Base-by-base conservation (phyloP, 30 jellyfish, hydroid and myxozoan genomes). In the Hydractinia symbiolongicarpus region DNA sequence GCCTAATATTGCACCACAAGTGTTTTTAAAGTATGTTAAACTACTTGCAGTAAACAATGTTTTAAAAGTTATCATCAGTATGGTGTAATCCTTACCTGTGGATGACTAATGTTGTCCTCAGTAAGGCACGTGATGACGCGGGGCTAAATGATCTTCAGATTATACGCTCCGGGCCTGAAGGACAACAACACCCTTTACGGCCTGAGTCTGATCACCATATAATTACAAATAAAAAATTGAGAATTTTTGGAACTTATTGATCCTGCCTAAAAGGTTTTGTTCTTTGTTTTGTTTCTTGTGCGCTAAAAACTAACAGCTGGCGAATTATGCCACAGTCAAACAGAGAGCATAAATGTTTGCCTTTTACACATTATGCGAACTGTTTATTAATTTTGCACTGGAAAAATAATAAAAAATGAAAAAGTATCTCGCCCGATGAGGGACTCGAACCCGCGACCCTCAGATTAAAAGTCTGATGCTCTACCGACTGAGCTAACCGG, bases 71-170 rank as follows among this genome's bases (percentile, higher is more conserved):
- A 49, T 74, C 83, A 74, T 74, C 83, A 74, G 83, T 74, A 74
- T 74, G 83, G 83, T 74, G 83, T 74, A 74, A 74, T 74, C 83
- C 83, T 74, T 74, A 74, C 83, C 83, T 74, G 83, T 74, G 61
- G 83, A 74, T 53, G 21, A 53, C 76, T 13, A 6, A 77, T 55
- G 21, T 44, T 5, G 83, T 74, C 83, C 61, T 30, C 62, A 74
- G 83, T 74, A 74, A 74, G 83, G 83, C 74, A 74, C 51, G 20
- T 74, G 83, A 74, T 74, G 83, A 74, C 58, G 5, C 4, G 83
- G 58, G 83, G 69, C 51, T n/a, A 4, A 53, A 50, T 55, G 66
- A 50, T 55, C 83, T 67, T 4, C 73, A 75, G 54, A 74, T 74
- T 74, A 74, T 17, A 55, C 5, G 83, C 83, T 55, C 58, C 13